phyloP scores from a whole-genome alignment of 2,888 invertebrate species.

The Polydrusus tereticollis region DNA sequence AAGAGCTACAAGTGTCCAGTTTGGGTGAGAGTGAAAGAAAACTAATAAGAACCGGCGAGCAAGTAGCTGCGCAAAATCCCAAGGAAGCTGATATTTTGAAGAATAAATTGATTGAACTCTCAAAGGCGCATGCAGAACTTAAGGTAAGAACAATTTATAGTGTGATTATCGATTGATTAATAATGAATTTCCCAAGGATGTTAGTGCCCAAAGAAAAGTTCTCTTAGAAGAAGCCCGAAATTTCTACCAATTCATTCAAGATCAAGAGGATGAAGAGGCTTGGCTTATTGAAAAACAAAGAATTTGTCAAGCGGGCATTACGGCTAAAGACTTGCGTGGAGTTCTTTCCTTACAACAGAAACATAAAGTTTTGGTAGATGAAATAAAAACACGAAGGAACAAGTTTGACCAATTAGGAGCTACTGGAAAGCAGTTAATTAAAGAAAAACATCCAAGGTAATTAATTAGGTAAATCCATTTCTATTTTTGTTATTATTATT shows the following conservation, averaged over 20 bases:
- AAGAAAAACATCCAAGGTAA: slow-evolving; percentile 82
- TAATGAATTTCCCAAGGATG: slow-evolving; percentile 73
- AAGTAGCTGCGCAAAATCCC: slow-evolving; percentile 67
- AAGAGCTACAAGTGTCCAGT: slow-evolving; percentile 91
- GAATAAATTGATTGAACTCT: slow-evolving; percentile 81
- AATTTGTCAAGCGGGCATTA: slow-evolving; percentile 89
- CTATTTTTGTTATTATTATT: neutral
- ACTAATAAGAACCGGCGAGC: slow-evolving; percentile 77
- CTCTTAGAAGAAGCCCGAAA: slow-evolving; percentile 92
- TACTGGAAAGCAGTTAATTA: slow-evolving; percentile 73
- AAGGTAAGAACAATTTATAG: slow-evolving; percentile 71
- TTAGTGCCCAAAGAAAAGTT: slow-evolving; percentile 83
- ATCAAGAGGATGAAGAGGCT: slow-evolving; percentile 97
- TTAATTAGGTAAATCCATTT: too few species aligned
- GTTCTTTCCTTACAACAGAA: slow-evolving; percentile 92
- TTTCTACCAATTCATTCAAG: slow-evolving; percentile 95
- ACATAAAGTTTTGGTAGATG: slow-evolving; percentile 90
- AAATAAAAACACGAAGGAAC: slow-evolving; percentile 83
- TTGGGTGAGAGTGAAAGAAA: slow-evolving; percentile 86
- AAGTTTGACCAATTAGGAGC: slow-evolving; percentile 82
- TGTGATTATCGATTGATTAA: too few species aligned
- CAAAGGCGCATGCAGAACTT: slow-evolving; percentile 77
- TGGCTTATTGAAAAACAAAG: slow-evolving; percentile 97
- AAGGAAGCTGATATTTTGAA: slow-evolving; percentile 74
- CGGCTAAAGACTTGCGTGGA: slow-evolving; percentile 92